Base-by-base conservation (phyloP, 2,888 invertebrate genomes). In the Netelia melanura region DNA sequence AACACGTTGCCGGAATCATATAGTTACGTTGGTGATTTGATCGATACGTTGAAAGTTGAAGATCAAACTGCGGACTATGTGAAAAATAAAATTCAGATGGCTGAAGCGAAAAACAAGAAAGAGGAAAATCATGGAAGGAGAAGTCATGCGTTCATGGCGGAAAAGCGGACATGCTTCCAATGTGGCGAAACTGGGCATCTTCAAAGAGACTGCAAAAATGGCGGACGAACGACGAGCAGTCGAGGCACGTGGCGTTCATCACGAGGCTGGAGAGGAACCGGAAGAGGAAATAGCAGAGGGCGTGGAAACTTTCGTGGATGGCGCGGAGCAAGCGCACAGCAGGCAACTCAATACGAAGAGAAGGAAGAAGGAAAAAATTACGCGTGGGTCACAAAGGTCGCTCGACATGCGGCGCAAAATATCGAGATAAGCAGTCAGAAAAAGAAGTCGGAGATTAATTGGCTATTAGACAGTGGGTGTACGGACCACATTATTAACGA, bases 61-160 rank as follows among this genome's bases (percentile, higher is more conserved):
- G 88, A 90, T 23, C 86, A 87, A 83, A 91, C 88, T 14, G 86
- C 84, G 5, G 89, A 88, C 6, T 91, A 89, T 79, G 65, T 91
- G 10, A 90, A 89, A 87, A 86, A 43, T 48, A 90, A 91, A 87
- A 88, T 90, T 25, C 76, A 83, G 54, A 64, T 85, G 56, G 86
- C 85, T 82, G 67, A 67, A 11, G 21, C 48, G 44, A 67, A 67
- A 44, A 77, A 82, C 67, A 61, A 79, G 68, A 86, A 86, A 21
- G 44, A 79, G 8, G 62, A 78, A 14, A 61, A 83, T 43, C 68
- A 52, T 61, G 75, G 80, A 75, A 76, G 56, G 54, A 88, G 25
- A 68, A 52, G 48, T 48, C 21, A 68, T 68, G 68, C 3, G 5
- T 68, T 68, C 25, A 52, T 68, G 21, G 52, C 68, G 21, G 68